These are phyloP conservation scores for Neogale vison DNA, from an alignment of 2,113 vertebrate species.

Conservation along the genomic window DNA sequence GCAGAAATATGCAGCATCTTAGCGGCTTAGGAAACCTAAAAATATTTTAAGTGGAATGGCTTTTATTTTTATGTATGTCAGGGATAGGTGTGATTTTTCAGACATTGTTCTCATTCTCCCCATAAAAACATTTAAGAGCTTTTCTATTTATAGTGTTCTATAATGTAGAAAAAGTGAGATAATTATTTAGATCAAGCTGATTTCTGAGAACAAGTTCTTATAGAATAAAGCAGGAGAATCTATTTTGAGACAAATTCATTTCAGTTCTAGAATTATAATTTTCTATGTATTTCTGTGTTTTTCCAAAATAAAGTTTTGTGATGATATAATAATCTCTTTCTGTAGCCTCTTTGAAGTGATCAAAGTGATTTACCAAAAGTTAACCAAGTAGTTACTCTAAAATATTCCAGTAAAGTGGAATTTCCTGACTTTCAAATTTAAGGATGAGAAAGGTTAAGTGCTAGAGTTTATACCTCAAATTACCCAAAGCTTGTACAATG, in stretches of 20 bases:
- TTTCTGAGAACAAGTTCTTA: neutral
- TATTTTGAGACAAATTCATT: conserved; percentile 1
- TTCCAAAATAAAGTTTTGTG: neutral
- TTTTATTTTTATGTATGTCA: neutral
- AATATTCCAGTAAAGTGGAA: neutral
- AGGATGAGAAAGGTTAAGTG: conserved; percentile 6
- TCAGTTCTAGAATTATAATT: neutral
- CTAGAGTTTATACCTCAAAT: neutral
- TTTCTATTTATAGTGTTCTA: neutral
- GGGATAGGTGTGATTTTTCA: neutral
- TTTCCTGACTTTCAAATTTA: conserved; percentile 30
- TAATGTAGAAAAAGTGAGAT: neutral
- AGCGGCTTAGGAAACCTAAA: neutral
- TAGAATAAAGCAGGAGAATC: neutral
- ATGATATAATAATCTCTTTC: neutral
- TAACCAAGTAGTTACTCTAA: conserved; percentile 8
- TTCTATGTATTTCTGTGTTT: neutral
- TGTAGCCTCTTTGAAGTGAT: neutral
- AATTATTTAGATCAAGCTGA: neutral
- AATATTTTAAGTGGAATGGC: neutral
- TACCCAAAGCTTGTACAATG: neutral
- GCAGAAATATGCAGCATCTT: neutral
- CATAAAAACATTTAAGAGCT: neutral
- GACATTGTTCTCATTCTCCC: neutral
- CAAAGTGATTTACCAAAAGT: neutral